Conservation (phyloP, 2,113 vertebrate genomes). For the Oryzias melastigma region DNA sequence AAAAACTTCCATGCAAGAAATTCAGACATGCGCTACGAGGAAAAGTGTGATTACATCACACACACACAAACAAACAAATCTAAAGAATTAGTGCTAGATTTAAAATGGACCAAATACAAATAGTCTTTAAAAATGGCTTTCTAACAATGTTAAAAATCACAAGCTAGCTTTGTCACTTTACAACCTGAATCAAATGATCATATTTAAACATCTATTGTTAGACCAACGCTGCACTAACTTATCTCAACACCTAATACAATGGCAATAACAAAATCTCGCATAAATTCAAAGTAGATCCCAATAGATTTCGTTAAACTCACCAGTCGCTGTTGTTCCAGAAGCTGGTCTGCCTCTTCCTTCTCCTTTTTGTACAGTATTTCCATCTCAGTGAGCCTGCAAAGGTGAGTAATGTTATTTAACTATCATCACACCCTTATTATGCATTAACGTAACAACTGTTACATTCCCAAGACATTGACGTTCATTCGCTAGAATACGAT, state of each 20-base stretch:
- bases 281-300: constrained; percentile 21
- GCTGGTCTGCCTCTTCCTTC: constrained; percentile 97
- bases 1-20: constrained; percentile 87
- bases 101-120: constrained; percentile 76
- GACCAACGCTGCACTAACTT: constrained; percentile 19
- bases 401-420: constrained; percentile 14
- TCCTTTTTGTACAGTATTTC: constrained; percentile 98
- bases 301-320: constrained; percentile 75
- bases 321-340: constrained; percentile 97
- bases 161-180: constrained; percentile 13
- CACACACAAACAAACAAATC: constrained; percentile 49
- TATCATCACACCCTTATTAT: background rate
- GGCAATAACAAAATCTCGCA: constrained; percentile 4
- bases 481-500: background rate
- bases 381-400: constrained; percentile 93
- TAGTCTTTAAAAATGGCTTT: constrained; percentile 20
- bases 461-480: background rate
- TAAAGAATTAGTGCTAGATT: constrained; percentile 86
- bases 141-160: constrained; percentile 33
- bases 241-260: background rate
- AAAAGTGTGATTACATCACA: constrained; percentile 60
- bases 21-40: constrained; percentile 90
- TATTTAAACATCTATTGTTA: constrained; percentile 10
- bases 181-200: background rate
- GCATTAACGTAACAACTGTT: background rate